Evolutionary conservation across 2,888 invertebrate genomes (phyloP), one percentile per base, ranked within the genome.

Genomic region (Criorhina ranunculi): DNA sequence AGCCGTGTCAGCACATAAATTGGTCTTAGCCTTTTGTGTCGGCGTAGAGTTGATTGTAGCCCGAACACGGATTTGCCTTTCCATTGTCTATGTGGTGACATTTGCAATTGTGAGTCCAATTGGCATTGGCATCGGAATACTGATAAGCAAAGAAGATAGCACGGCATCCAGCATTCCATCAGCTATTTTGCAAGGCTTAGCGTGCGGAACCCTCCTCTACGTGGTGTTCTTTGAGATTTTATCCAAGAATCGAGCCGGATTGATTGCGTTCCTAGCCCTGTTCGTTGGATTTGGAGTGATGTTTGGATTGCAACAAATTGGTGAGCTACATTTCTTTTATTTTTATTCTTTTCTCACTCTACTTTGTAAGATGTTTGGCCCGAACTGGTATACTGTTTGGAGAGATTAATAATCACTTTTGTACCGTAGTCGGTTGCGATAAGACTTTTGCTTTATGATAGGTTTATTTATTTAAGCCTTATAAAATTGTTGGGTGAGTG

Each of bases 191-290:
- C 96, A 98, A 93, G 98, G 98, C 2, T 92, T 98, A 77, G 98
- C 98, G 0, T 95, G 96, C 53, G 99, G 98, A 11, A 98, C 98
- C 0, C 94, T 99, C 49, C 92, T 99, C 3, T 99, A 98, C 92
- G 97, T 99, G 12, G 98, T 98, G n/a, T 98, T 98, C 93, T 98
- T 98, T 91, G 98, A 99, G 92, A 96, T 98, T 69, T 93, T 98
- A 88, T 94, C 94, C 8, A 92, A 92, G 64, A 90, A 89, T 70
- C 90, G 90, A 62, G 89, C 89, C 11, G 96, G 96, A 5, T 91
- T 96, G 19, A 89, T 93, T 29, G 95, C 95, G 86, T 96, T 94
- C 90, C 69, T 94, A 0, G 93, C 96, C 0, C 94, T 96, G 33
- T 88, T 96, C 5, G 80, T 94, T 24, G 96, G 96, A 72, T 96